Evolutionary conservation across 2,888 invertebrate species (phyloP).

Genomic region (Cremastobaeus sp.): DNA sequence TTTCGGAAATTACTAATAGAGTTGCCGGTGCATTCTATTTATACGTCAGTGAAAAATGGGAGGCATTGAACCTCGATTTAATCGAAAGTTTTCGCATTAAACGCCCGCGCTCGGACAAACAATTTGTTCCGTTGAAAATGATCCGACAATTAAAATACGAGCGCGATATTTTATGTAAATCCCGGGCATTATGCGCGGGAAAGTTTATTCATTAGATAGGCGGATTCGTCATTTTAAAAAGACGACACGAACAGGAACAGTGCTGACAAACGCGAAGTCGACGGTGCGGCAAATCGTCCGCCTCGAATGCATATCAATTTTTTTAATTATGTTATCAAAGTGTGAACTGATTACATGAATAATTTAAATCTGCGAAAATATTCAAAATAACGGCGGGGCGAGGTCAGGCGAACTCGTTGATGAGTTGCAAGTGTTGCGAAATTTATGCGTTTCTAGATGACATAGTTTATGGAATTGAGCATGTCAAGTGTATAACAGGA

Average conservation of each 20-base stretch:
- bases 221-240: constrained; percentile 37
- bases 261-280: constrained; percentile 38
- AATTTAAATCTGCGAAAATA: constrained; percentile 35
- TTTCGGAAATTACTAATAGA: too few relatives aligned
- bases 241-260: constrained; percentile 40
- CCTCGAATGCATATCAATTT: constrained; percentile 47
- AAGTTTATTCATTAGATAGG: constrained; percentile 53
- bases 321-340: constrained; percentile 51
- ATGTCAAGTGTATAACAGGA: too few relatives aligned
- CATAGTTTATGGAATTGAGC: too few relatives aligned
- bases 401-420: neutral
- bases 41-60: too few relatives aligned
- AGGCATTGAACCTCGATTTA: constrained; percentile 10
- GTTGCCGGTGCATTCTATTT: too few relatives aligned
- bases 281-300: constrained; percentile 35
- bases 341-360: constrained; percentile 51
- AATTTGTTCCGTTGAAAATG: constrained; percentile 38
- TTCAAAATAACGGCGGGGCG: constrained; percentile 22
- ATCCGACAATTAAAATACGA: constrained; percentile 40
- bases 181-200: constrained; percentile 19
- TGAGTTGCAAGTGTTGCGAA: neutral
- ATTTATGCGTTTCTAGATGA: too few relatives aligned
- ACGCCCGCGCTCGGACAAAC: constrained; percentile 20
- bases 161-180: constrained; percentile 45
- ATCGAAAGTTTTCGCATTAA: constrained; percentile 37